Percentiles rank a stretch among this genome's conserved stretches.
phyloP scores from a whole-genome alignment of 2,113 vertebrate species.

The Hydrolagus affinis region DNA sequence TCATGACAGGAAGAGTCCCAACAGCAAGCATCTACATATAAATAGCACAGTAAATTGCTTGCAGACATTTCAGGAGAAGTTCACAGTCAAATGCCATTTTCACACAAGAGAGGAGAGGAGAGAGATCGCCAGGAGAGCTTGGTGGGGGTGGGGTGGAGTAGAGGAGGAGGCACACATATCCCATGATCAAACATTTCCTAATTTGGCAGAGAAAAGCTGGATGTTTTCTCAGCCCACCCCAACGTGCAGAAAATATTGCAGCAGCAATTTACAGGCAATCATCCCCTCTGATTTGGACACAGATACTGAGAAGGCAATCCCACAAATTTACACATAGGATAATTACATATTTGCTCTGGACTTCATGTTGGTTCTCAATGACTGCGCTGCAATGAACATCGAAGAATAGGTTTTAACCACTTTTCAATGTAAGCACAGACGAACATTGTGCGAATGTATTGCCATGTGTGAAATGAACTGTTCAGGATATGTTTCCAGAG shows the following conservation, averaged over 20 bases:
- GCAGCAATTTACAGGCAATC: not conserved
- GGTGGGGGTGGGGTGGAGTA: too few relatives aligned
- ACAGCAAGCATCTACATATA: not conserved
- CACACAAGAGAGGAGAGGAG: not conserved
- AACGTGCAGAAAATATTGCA: not conserved
- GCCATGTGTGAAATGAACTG: too few relatives aligned
- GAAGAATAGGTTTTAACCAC: too few relatives aligned
- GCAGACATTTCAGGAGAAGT: slow-evolving; percentile 17
- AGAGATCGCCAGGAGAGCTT: not conserved
- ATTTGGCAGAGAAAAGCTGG: not conserved
- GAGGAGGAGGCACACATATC: not conserved
- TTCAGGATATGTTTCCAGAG: too few relatives aligned
- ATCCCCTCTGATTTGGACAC: not conserved
- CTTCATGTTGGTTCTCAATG: too few relatives aligned
- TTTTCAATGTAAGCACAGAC: too few relatives aligned
- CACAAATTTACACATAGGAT: not conserved
- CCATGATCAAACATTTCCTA: not conserved
- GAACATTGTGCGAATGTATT: too few relatives aligned
- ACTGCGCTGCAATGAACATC: too few relatives aligned
- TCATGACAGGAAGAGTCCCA: too few relatives aligned
- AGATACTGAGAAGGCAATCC: not conserved
- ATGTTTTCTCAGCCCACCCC: not conserved
- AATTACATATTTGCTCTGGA: not conserved
- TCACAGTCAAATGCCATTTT: not conserved
- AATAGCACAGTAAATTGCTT: not conserved